Base-by-base conservation (phyloP, 2,113 vertebrate genomes). In the Nicator chloris region DNA sequence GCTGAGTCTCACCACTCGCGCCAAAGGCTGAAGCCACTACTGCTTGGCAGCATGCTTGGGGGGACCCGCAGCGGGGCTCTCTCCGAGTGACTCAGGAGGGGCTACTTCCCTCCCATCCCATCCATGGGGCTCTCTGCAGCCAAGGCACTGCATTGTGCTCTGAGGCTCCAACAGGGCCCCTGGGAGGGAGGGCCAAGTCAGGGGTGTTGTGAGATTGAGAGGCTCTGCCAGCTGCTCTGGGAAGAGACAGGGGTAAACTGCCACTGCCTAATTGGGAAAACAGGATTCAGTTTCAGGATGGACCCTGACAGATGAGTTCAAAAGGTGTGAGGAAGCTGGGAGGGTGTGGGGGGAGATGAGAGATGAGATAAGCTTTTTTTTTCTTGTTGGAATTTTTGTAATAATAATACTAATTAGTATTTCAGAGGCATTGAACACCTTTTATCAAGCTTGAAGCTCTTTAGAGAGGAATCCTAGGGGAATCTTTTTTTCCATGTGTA, bases 231-330 rank as follows among this genome's bases (percentile, higher is more conserved):
- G 82, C 23, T 10, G 3, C 47, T 50, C 63, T 40, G 21, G 45
- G 19, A 95, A 95, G 81, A 90, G 78, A 68, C 93, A 90, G 82
- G 94, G 93, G 63, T 80, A 92, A 95, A 94, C 84, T 90, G 78
- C 61, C 39, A 24, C 66, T 96, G 86, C 86, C 75, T 66, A 7
- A 64, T 60, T 77, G n/a, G 49, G 33, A 94, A 94, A 73, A 61
- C 72, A 87, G 86, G 66, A 96, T 89, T 95, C 49, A 15, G 68
- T 91, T 91, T 93, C 85, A 91, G 88, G 88, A 85, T 3, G 7
- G 81, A 94, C 81, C 85, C 83, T 96, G 97, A 71, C 90, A 96
- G 96, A 95, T 96, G 87, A 95, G 42, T 77, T 96, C 63, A 7
- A 86, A 96, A 96, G 92, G 91, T 92, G 83, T 57, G 65, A 72